Conservation (phyloP, 2,888 invertebrate species). For the Brassicogethes aeneus region DNA sequence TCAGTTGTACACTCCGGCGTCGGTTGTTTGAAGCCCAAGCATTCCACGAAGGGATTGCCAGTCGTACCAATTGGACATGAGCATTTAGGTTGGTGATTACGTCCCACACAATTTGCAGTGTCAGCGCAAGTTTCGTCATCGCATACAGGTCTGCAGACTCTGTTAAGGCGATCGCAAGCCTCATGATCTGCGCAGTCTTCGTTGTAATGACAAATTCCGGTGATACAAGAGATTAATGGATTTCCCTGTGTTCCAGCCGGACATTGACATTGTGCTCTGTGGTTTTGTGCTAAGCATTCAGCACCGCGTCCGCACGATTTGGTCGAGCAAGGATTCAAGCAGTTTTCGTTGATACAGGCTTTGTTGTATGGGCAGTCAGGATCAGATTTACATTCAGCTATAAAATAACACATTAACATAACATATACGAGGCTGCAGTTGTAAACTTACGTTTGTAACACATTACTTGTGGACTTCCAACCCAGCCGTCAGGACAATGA, state of each 20-base stretch:
- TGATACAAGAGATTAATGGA: conserved; percentile 71
- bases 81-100: conserved; percentile 70
- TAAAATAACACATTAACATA: background rate
- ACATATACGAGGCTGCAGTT: no score
- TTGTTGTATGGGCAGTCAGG: conserved; percentile 79
- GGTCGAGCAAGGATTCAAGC: conserved; percentile 64
- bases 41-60: conserved; percentile 72
- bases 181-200: conserved; percentile 82
- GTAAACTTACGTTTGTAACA: conserved; percentile 77
- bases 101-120: conserved; percentile 66
- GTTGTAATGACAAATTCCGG: conserved; percentile 77
- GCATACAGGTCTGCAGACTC: conserved; percentile 75
- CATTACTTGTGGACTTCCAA: conserved; percentile 76
- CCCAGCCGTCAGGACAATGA: conserved; percentile 75
- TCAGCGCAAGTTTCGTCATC: conserved; percentile 73
- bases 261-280: conserved; percentile 73
- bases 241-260: conserved; percentile 80
- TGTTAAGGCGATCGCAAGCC: conserved; percentile 73
- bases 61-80: conserved; percentile 62
- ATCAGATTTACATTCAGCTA: conserved; percentile 73
- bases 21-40: conserved; percentile 42
- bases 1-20: conserved; percentile 62
- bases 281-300: conserved; percentile 63
- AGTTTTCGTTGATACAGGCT: conserved; percentile 68
- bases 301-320: conserved; percentile 73